A percentile compares a stretch with the other conserved stretches of the same genome.
Conservation (phyloP, 2,113 vertebrate genomes). For the Phocoena sinus region DNA sequence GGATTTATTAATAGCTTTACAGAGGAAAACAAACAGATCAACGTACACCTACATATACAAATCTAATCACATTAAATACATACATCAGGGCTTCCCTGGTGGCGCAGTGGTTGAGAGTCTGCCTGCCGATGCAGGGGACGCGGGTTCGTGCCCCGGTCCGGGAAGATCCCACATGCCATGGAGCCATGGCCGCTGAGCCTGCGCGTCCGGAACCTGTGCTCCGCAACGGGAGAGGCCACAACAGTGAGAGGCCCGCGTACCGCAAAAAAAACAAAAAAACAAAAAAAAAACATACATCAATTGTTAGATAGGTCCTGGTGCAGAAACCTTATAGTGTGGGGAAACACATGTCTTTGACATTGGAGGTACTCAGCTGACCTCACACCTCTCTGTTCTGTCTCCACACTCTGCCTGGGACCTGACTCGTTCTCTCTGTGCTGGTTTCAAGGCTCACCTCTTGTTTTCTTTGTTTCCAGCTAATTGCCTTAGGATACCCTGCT, state of each 20-base stretch:
- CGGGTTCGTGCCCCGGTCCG: too few relatives aligned
- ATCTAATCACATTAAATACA: neutral
- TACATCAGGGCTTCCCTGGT: too few relatives aligned
- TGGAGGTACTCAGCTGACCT: too few relatives aligned
- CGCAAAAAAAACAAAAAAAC: too few relatives aligned
- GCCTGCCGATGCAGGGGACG: too few relatives aligned
- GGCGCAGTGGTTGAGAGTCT: too few relatives aligned
- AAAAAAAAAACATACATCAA: neutral
- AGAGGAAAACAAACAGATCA: neutral
- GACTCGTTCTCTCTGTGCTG: neutral
- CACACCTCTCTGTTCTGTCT: neutral
- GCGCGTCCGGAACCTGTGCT: too few relatives aligned
- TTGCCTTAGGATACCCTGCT: neutral
- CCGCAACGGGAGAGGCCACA: too few relatives aligned
- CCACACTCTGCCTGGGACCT: neutral
- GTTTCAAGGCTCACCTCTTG: neutral
- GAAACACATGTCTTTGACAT: neutral
- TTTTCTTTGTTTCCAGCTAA: neutral
- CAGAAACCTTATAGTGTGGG: neutral
- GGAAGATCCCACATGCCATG: too few relatives aligned
- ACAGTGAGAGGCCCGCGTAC: too few relatives aligned
- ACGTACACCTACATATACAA: neutral
- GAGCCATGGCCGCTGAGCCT: too few relatives aligned
- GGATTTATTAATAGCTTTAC: constrained; percentile 17
- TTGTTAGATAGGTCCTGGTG: neutral